Base-by-base conservation (phyloP, 2,888 invertebrate genomes). In the Himalopsyche tibetana region DNA sequence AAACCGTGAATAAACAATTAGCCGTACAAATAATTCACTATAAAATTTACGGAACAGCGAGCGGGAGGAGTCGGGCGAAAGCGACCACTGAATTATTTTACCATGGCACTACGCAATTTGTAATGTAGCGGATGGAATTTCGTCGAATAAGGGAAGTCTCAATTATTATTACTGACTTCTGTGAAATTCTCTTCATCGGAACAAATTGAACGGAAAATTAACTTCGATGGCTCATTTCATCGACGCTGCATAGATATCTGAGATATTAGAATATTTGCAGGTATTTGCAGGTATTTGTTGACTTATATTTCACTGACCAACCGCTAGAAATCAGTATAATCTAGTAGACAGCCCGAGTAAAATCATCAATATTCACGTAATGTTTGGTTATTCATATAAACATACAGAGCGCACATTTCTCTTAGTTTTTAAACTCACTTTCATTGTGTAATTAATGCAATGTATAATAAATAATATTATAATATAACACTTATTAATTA, bases 1-100 rank as follows among this genome's bases (percentile, higher is more conserved):
- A 74, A 17, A 74, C 42, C 74, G 63, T 85, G 82, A 85, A 85
- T 84, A 82, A 81, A 81, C 56, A 81, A 84, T 81, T 19, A 9
- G 63, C 80, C 45, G 63, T 84, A 80, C 74, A 84, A 81, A 84
- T 81, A 81, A 81, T 84, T 28, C 36, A 36, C 38, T 38, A 74
- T 74, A 38, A 74, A 74, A 36, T 15, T 74, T 15, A 15, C 15
- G 15, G 51, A 15, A 0, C 15, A 51, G 51, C 9, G 8, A 9
- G 9, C 74, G 36, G 74, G 74, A 74, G 28, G 36, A 74, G 74
- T 38, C 36, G 51, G 8, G 51, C 12, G 36, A 36, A 74, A 15
- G 36, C 74, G 74, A 74, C 74, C 36, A 74, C 74, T 74, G 74
- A 5, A 36, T 74, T 74, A 74, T 36, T 74, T 36, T 74, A 12